Evolutionary conservation across 30 jellyfish, hydroid and myxozoan species (phyloP), one percentile per base, ranked within the genome.

Genomic region (Clytia hemisphaerica): DNA sequence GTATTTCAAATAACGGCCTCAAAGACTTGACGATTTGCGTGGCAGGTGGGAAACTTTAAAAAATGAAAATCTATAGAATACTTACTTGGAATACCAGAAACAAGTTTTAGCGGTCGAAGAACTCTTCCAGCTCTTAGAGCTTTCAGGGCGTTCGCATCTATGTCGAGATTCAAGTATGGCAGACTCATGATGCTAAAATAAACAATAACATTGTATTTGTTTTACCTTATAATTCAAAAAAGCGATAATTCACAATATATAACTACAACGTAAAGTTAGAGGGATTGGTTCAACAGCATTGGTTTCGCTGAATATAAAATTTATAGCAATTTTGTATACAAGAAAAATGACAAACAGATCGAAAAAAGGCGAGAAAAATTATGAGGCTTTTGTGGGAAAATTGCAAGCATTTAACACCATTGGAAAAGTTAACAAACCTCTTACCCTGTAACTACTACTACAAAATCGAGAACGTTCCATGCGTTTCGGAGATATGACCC

Each of bases 121-220:
- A 90, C 98, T 21, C 98, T 81, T 35, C 98, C 98, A 16, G 98
- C 98, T 62, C 98, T 80, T 36, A 90, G 83, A 24, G 98, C 98
- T 55, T 90, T 90, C n/a, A 90, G 53, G 71, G 85, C 58, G 69
- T 94, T 72, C 10, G 95, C 98, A 78, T 82, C 94, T 6, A 90
- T 59, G 68, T 73, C 84, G 29, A 81, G 63, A 67, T 80, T 84
- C 72, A 90, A 83, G 62, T 77, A 82, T 32, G 98, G 98, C 83
- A 90, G 47, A 62, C 98, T 90, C 87, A 90, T 62, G 47, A 90
- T 90, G 58, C 98, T 90, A 71, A 59, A 77, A 64, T 37, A 58
- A 66, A 84, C n/a, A n/a, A n/a, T n/a, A n/a, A n/a, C n/a, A n/a
- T n/a, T n/a, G n/a, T n/a, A n/a, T n/a, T n/a, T 32, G 4, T n/a